Percentiles rank a stretch among this genome's conserved stretches.
These are phyloP conservation scores for Trichonephila inaurata DNA, from an alignment of 1,140 invertebrate species.

Conservation along the genomic window DNA sequence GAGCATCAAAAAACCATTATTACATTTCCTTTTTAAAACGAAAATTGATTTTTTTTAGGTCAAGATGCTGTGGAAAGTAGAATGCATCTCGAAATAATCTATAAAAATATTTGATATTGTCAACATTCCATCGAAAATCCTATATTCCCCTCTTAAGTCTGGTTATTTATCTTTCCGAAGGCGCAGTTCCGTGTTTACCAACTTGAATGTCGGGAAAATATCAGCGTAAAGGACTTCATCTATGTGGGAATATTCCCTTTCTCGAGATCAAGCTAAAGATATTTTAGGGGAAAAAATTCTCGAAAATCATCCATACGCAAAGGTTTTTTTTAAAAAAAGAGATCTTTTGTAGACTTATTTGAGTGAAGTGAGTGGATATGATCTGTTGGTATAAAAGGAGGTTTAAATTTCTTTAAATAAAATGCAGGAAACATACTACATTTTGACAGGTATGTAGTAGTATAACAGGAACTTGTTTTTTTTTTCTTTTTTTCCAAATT, in stretches of 20 bases:
- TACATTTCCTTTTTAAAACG: not conserved
- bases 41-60: not conserved
- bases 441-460: not conserved
- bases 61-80: not conserved
- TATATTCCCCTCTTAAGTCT: conserved; percentile 14
- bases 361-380: not conserved
- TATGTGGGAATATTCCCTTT: not conserved
- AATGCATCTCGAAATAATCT: conserved; percentile 19
- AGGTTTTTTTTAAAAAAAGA: not conserved
- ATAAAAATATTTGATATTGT: conserved; percentile 39
- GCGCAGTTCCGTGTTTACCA: not conserved
- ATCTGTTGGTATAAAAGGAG: not conserved
- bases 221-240: not conserved
- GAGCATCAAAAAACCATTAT: not conserved
- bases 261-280: not conserved
- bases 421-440: not conserved
- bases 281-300: not conserved
- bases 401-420: not conserved
- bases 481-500: too few relatives aligned
- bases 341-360: not conserved
- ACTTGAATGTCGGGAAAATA: not conserved
- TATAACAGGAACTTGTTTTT: too few relatives aligned
- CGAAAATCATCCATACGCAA: not conserved
- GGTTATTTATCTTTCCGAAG: conserved; percentile 11
- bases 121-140: conserved; percentile 19